Conservation (phyloP, 2,888 invertebrate species). For the Morpho helenor region DNA sequence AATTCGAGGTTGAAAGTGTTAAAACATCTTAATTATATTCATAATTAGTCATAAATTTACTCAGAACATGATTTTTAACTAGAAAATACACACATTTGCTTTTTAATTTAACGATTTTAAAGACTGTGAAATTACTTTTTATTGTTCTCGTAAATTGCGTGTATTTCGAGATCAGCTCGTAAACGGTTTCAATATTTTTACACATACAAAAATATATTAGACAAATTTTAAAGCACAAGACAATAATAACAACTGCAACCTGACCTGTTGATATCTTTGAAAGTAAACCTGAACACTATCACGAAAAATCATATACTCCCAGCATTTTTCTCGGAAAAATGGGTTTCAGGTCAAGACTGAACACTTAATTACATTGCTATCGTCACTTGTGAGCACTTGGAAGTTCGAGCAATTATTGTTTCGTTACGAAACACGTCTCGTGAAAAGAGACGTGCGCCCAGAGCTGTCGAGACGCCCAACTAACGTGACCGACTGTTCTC, state of each 20-base stretch:
- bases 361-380: conserved; percentile 41
- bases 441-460: conserved; percentile 27
- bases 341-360: conserved; percentile 35
- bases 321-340: conserved; percentile 44
- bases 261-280: conserved; percentile 58
- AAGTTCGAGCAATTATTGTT: conserved; percentile 15
- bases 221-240: conserved; percentile 18
- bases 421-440: conserved; percentile 12
- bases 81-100: too few relatives aligned
- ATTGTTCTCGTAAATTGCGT: neutral
- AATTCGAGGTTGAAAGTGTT: too few relatives aligned
- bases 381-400: conserved; percentile 37
- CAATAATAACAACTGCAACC: conserved; percentile 40
- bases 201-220: conserved; percentile 5
- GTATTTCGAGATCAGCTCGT: neutral
- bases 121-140: conserved; percentile 1
- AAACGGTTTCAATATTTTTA: neutral
- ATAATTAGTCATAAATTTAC: too few relatives aligned
- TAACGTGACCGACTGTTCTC: conserved; percentile 23
- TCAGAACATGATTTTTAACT: too few relatives aligned
- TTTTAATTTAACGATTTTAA: too few relatives aligned
- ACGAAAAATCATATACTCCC: conserved; percentile 28
- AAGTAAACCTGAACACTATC: conserved; percentile 17
- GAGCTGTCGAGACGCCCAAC: conserved; percentile 30
- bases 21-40: too few relatives aligned